Percentiles rank a stretch among this genome's conserved stretches.
Conservation (phyloP, 1,140 invertebrate species). For the Oppia nitens region DNA sequence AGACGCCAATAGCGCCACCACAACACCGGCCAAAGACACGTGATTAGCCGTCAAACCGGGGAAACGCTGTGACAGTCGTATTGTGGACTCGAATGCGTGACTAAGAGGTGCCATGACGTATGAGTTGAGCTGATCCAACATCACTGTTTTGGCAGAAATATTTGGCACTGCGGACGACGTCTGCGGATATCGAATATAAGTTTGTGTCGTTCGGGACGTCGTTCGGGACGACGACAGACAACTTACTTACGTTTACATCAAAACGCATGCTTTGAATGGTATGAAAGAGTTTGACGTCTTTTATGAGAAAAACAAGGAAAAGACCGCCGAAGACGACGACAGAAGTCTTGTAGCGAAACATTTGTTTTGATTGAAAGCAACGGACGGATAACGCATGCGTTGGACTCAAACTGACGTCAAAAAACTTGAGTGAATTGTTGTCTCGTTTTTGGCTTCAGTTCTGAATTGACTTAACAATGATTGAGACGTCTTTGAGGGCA, state of each 20-base stretch:
- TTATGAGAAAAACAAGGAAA: not conserved
- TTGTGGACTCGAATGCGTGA: slow-evolving; percentile 17
- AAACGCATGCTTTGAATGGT: not conserved
- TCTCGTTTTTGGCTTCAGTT: too few species aligned
- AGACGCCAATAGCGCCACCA: slow-evolving; percentile 46
- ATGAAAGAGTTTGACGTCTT: not conserved
- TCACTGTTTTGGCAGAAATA: slow-evolving; percentile 20
- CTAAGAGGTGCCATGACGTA: slow-evolving; percentile 20
- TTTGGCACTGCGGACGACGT: too few species aligned
- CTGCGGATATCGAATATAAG: too few species aligned
- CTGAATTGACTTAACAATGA: not conserved
- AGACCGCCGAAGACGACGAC: not conserved
- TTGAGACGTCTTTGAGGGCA: not conserved
- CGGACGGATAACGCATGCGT: not conserved
- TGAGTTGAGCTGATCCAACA: slow-evolving; percentile 22
- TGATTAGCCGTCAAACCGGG: slow-evolving; percentile 51
- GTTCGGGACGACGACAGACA: too few species aligned
- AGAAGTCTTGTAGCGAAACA: not conserved
- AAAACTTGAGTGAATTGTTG: too few species aligned
- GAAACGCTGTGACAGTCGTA: not conserved
- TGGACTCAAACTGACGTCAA: not conserved
- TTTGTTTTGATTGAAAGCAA: not conserved
- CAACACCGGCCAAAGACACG: slow-evolving; percentile 53
- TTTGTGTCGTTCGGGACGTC: too few species aligned
- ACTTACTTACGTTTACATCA: not conserved